Base-by-base conservation (phyloP, 2,797 vertebrate species). In the Falco concolor region DNA sequence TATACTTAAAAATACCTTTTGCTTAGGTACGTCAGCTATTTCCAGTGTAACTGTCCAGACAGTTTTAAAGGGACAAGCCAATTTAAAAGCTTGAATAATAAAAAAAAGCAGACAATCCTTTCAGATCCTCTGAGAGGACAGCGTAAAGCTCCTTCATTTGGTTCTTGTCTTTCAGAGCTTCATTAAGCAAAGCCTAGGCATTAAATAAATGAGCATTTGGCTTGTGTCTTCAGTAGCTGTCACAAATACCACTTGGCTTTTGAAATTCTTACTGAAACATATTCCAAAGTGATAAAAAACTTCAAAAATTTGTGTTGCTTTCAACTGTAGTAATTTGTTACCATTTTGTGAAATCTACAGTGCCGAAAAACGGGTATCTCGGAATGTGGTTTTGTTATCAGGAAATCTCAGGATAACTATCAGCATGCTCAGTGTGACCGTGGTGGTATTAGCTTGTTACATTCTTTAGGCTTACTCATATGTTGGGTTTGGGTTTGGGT, bases 1-100 rank as follows among this genome's bases (percentile, higher is more conserved):
- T 96, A 68, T 60, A 28, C 53, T 59, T 92, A 91, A 95, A 96
- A 95, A 89, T 96, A 94, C 64, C 27, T 84, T 44, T 70, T 91
- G 70, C 73, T 91, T 63, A 40, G 67, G 72, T 81, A 21, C 63
- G 12, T 70, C 21, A n/a, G 63, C 85, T 95, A 74, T 97, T 96
- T 74, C 65, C 52, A 74, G 88, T 69, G 64, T 28, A 36, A 1
- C 36, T 54, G 9, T 38, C 49, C 45, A 40, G 73, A 34, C 67
- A 61, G 13, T 72, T 70, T 90, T 91, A 84, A 79, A 91, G 84
- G 32, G 47, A 50, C 47, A 73, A 68, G 42, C 13, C 65, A 54
- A 14, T 72, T 54, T 50, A 64, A 87, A 64, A 60, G 38, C 69
- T 80, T n/a, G 50, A 40, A 6, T 54, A 16, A 42, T 16, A 42